Evolutionary conservation across 2,888 invertebrate genomes (phyloP).

Genomic region (Eurytoma adleriae): DNA sequence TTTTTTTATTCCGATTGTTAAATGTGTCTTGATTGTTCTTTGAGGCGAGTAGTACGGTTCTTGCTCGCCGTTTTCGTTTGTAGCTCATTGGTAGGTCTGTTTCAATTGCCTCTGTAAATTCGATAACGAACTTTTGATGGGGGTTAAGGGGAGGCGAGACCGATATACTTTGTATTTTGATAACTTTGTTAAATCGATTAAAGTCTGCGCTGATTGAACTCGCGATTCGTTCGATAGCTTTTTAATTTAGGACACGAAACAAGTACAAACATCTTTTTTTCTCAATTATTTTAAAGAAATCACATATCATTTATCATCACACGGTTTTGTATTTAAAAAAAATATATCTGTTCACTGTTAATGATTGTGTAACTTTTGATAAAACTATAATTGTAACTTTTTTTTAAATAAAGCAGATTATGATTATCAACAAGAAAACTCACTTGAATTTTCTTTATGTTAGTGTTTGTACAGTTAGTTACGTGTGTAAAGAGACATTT

Average conservation of each 20-base stretch:
- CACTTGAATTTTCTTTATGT: neutral
- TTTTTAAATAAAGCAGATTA: slow-evolving; percentile 1
- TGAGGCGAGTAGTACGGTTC: too few species aligned
- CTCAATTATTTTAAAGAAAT: too few species aligned
- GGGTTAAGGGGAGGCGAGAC: slow-evolving; percentile 29
- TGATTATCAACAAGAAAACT: neutral
- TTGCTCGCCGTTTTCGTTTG: neutral
- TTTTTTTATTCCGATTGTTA: too few species aligned
- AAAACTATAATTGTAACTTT: neutral
- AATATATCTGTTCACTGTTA: neutral
- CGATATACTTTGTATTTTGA: neutral
- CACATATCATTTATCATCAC: too few species aligned
- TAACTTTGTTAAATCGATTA: neutral
- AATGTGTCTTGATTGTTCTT: too few species aligned
- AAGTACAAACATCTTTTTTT: too few species aligned
- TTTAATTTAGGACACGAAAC: neutral
- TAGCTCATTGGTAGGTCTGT: neutral
- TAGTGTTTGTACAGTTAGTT: neutral
- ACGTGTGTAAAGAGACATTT: too few species aligned
- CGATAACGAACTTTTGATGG: slow-evolving; percentile 1
- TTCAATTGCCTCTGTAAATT: neutral
- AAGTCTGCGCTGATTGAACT: too few species aligned
- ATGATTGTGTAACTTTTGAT: slow-evolving; percentile 2
- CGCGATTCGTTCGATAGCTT: neutral
- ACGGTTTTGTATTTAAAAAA: too few species aligned